phyloP scores from a whole-genome alignment of 2,113 vertebrate species.

The Paradisaea rubra region DNA sequence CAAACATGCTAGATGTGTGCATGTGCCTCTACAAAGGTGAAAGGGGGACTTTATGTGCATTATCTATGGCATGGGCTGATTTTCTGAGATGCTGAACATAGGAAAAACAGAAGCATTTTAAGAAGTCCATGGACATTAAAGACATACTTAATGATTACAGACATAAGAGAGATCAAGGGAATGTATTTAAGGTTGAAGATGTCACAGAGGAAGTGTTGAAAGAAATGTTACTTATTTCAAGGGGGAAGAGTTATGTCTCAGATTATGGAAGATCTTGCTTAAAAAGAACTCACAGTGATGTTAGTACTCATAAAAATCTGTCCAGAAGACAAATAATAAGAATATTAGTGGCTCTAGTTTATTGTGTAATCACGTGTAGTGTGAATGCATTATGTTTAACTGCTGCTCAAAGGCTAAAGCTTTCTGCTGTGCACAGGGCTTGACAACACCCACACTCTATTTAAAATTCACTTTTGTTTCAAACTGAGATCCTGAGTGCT shows the following conservation, averaged over 20 bases:
- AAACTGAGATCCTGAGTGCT: not conserved
- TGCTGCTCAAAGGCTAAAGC: not conserved
- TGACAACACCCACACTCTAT: not conserved
- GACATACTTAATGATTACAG: not conserved
- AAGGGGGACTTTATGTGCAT: not conserved
- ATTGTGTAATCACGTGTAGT: not conserved
- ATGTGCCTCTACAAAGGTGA: not conserved
- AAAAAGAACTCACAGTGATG: not conserved
- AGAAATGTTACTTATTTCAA: not conserved
- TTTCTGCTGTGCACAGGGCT: not conserved
- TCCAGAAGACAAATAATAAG: not conserved
- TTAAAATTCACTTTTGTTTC: not conserved
- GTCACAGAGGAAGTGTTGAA: not conserved
- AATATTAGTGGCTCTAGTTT: not conserved
- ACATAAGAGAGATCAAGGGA: not conserved
- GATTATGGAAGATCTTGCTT: not conserved
- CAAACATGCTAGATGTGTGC: not conserved
- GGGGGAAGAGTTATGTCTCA: not conserved
- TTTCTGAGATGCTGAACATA: not conserved
- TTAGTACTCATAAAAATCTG: not conserved
- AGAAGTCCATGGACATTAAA: not conserved
- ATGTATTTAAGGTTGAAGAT: not conserved
- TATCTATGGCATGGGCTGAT: not conserved
- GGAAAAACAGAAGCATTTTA: fast-evolving
- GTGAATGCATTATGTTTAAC: not conserved